Base-by-base conservation (phyloP, 1,140 invertebrate species). In the Gryllus bimaculatus region DNA sequence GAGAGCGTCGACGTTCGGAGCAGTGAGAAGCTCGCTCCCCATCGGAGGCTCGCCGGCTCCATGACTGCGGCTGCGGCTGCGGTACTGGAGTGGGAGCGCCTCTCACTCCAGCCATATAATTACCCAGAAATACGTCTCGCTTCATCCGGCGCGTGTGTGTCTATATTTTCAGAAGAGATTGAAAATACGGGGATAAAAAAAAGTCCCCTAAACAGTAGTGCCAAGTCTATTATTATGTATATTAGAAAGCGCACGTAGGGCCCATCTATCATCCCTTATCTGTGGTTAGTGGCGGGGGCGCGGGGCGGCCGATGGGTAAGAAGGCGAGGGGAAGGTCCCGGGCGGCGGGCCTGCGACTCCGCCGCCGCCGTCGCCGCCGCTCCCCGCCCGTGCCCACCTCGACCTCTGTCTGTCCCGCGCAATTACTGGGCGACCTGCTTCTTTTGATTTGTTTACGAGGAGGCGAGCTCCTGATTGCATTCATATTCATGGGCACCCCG, bases 261-360 rank as follows among this genome's bases (percentile, higher is more conserved):
- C 54, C 54, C 54, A 66, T 66, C 54, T 66, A 66, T 66, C 54
- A 66, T 66, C 54, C 54, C 54, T 66, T 66, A 66, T 66, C 54
- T 66, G 54, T 66, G 54, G 10, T 66, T 66, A 66, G 18, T 18
- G 10, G 49, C n/a, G 10, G 54, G 54, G 18, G 18, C 18, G 54
- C 10, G 54, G 54, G 10, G 54, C 7, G 54, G 54, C 2, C 2
- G 18, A 66, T 5, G 26, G 26, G 26, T 39, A 39, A 39, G 26
- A 39, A 39, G 26, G n/a, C n/a, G n/a, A n/a, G n/a, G n/a, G 26
- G 26, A 5, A 39, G 26, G 26, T 39, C 26, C 26, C 26, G n/a
- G n/a, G n/a, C n/a, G 5, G 26, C 26, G 26, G 1, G 26, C 26
- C 26, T 39, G 26, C 26, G 26, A 39, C 26, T 1, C 26, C 26